Evolutionary conservation across 53 echinoderm and acorn worm genomes (phyloP).

Genomic region (Crossaster papposus): DNA sequence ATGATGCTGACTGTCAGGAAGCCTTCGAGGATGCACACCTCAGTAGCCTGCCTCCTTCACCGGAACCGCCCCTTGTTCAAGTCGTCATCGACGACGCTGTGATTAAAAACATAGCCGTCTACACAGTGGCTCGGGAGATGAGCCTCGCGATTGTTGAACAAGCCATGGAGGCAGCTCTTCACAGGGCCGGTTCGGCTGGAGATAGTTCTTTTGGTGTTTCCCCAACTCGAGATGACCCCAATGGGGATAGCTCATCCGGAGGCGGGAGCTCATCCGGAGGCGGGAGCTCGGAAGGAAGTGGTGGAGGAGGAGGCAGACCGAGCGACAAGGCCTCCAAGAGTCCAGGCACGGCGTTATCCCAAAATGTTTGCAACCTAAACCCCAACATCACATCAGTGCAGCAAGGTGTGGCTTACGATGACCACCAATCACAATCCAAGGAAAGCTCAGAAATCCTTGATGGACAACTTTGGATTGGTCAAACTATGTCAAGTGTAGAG

Average conservation of each 20-base stretch:
- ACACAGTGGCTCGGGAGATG: conserved; percentile 70
- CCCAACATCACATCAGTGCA: neutral
- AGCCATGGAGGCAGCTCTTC: conserved; percentile 64
- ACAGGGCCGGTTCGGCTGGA: conserved; percentile 4
- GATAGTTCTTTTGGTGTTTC: neutral
- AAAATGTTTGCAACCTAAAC: neutral
- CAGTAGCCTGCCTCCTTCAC: conserved; percentile 30
- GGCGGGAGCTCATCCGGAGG: conserved; percentile 9
- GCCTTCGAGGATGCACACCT: neutral
- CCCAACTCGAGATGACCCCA: conserved; percentile 42
- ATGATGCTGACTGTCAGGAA: neutral
- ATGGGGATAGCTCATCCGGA: conserved; percentile 45
- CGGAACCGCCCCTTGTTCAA: conserved; percentile 40
- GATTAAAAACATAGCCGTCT: conserved; percentile 42
- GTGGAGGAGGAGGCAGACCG: conserved; percentile 5
- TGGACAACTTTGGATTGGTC: neutral
- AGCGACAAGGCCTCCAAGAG: neutral
- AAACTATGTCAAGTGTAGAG: neutral
- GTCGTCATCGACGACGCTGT: conserved; percentile 36
- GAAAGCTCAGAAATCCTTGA: neutral
- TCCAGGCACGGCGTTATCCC: neutral
- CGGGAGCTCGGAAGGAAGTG: neutral
- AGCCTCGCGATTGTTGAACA: conserved; percentile 66
- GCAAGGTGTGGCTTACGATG: neutral
- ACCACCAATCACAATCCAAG: neutral